Evolutionary conservation across 2,113 vertebrate species (phyloP).

Genomic region (Sula dactylatra): DNA sequence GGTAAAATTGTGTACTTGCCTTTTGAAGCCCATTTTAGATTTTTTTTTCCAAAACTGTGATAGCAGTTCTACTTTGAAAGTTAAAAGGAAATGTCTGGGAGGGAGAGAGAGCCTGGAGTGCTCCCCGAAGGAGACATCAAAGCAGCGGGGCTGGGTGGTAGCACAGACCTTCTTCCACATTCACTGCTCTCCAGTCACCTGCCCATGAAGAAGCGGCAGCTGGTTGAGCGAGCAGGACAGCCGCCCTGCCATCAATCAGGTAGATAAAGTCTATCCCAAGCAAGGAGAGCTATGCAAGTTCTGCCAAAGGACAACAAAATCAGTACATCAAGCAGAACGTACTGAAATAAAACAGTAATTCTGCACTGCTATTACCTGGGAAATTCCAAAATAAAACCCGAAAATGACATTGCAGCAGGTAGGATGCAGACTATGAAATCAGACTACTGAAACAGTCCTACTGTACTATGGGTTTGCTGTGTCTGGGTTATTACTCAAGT

Average conservation of each 20-base stretch:
- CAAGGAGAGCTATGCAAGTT: neutral
- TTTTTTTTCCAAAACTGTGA: too few species aligned
- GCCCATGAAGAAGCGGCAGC: neutral
- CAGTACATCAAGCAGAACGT: neutral
- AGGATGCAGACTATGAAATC: neutral
- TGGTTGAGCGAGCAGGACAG: neutral
- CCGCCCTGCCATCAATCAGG: too few species aligned
- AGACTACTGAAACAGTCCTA: too few species aligned
- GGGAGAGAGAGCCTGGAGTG: neutral
- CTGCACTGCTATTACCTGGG: neutral
- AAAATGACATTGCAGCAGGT: neutral
- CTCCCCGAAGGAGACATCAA: neutral
- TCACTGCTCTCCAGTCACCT: too few species aligned
- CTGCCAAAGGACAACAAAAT: neutral
- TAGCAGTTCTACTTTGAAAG: neutral
- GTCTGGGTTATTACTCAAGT: neutral
- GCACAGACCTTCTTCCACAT: accelerated
- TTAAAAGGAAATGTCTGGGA: neutral
- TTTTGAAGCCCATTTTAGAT: neutral
- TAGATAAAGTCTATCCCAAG: neutral
- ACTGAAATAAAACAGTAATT: neutral
- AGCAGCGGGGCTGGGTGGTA: too few species aligned
- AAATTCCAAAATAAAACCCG: neutral
- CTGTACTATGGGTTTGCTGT: neutral
- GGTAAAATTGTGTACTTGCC: neutral